Base-by-base conservation (phyloP, 2,797 vertebrate species). In the Acrocephalus scirpaceus region DNA sequence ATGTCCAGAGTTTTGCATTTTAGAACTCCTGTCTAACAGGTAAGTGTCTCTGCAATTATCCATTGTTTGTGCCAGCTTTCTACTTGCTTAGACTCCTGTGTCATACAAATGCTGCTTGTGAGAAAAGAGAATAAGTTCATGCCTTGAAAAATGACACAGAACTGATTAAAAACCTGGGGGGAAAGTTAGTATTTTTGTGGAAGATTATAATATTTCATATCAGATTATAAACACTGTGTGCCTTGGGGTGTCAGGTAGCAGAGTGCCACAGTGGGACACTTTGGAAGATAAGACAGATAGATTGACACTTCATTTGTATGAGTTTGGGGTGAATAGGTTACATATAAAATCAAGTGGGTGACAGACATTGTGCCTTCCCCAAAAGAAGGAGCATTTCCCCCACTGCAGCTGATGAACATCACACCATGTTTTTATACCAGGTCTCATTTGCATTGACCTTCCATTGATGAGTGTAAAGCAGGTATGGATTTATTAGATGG, bases 1-100 rank as follows among this genome's bases (percentile, higher is more conserved):
- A 72, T 42, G 64, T 89, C 90, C 93, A 61, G 87, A 90, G 47
- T 81, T 88, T 93, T 93, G 32, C 58, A 64, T 89, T 72, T 70
- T 61, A 88, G 48, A 66, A 81, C 88, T 81, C 51, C 58, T 66
- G 11, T 50, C 80, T 94, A 87, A 92, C 85, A 95, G 77, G 53
- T 67, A 36, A 92, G 61, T 54, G 60, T 75, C 70, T 83, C 66
- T 88, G 66, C 47, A 77, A 79, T 87, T 90, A 85, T 45, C 47
- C 25, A 21, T 48, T 91, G 66, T 86, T 86, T 90, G 30, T 86
- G 54, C 57, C 40, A 62, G 56, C 32, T 84, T 92, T 81, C 81
- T 92, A 67, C 70, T 72, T 88, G 58, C 42, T 90, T 93, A 73
- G 60, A 75, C 51, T 81, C 90, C 64, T 61, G 27, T 70, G 60